Conservation (phyloP, 2,888 invertebrate genomes). For the Drymonia ruficornis region DNA sequence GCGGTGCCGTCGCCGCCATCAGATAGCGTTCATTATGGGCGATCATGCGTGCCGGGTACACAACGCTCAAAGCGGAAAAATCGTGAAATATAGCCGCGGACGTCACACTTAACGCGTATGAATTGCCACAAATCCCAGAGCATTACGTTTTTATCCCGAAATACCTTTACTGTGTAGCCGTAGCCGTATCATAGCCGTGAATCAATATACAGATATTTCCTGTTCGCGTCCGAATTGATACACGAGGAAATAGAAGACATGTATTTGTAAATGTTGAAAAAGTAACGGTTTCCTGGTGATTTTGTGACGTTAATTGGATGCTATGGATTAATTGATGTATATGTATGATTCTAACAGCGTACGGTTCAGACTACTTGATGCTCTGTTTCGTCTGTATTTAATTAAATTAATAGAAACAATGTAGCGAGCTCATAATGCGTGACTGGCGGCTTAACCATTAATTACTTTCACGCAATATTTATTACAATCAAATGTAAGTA, state of each 20-base stretch:
- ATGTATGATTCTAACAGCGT: slow-evolving; percentile 2
- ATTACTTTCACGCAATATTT: slow-evolving; percentile 36
- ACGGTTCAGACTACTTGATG: slow-evolving; percentile 22
- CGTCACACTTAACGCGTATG: slow-evolving; percentile 59
- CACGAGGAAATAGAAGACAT: slow-evolving; percentile 11
- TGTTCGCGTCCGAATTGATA: slow-evolving; percentile 25
- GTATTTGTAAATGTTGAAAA: neutral
- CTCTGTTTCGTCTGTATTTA: slow-evolving; percentile 6
- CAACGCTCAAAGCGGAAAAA: slow-evolving; percentile 35
- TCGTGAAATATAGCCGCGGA: slow-evolving; percentile 58
- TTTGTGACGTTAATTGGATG: neutral
- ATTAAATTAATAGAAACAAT: slow-evolving; percentile 15
- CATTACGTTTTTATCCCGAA: slow-evolving; percentile 51
- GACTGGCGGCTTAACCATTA: slow-evolving; percentile 27
- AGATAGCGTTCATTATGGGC: slow-evolving; percentile 72
- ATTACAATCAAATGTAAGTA: slow-evolving; percentile 28
- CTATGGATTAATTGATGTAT: slow-evolving; percentile 13
- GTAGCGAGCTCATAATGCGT: slow-evolving; percentile 21
- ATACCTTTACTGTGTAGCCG: slow-evolving; percentile 36
- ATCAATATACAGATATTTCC: slow-evolving; percentile 45
- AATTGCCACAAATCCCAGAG: slow-evolving; percentile 56
- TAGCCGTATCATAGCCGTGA: slow-evolving; percentile 27
- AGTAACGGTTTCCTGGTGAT: neutral
- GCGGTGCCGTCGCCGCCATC: slow-evolving; percentile 48
- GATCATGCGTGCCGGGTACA: slow-evolving; percentile 70